phyloP scores from a whole-genome alignment of 2,797 vertebrate genomes.

The Chlorospingus flavigularis region DNA sequence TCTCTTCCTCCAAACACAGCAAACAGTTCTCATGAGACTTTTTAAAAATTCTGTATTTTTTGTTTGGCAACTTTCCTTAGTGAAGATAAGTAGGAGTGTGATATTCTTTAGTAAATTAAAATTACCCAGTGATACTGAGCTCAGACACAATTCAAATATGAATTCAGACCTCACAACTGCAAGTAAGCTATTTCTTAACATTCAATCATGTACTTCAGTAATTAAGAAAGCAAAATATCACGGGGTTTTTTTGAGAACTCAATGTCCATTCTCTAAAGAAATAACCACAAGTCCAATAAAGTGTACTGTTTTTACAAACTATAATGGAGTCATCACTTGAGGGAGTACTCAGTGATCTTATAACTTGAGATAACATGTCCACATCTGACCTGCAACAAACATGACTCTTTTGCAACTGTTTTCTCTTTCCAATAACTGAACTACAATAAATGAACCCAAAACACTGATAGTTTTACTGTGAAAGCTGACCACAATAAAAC shows the following conservation, averaged over 20 bases:
- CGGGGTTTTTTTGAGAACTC: neutral
- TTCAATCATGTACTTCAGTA: neutral
- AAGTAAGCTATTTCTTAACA: conserved; percentile 5
- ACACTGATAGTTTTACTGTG: neutral
- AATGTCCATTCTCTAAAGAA: neutral
- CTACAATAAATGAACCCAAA: neutral
- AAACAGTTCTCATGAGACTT: neutral
- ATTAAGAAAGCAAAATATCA: conserved; percentile 1
- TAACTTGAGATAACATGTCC: neutral
- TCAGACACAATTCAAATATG: neutral
- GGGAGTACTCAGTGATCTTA: neutral
- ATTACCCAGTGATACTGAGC: neutral
- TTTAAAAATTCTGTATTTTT: neutral
- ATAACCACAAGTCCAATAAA: neutral
- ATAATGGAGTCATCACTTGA: neutral
- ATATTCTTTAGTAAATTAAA: neutral
- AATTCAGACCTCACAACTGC: conserved; percentile 21
- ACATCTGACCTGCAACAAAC: neutral
- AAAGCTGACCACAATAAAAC: neutral
- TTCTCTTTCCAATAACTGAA: neutral
- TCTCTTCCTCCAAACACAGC: neutral
- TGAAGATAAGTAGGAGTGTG: neutral
- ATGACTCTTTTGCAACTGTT: neutral
- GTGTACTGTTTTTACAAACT: neutral
- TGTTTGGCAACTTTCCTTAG: neutral